Conservation (phyloP, 37 sponge, comb jelly and placozoan genomes). For the Axinella damicornis region DNA sequence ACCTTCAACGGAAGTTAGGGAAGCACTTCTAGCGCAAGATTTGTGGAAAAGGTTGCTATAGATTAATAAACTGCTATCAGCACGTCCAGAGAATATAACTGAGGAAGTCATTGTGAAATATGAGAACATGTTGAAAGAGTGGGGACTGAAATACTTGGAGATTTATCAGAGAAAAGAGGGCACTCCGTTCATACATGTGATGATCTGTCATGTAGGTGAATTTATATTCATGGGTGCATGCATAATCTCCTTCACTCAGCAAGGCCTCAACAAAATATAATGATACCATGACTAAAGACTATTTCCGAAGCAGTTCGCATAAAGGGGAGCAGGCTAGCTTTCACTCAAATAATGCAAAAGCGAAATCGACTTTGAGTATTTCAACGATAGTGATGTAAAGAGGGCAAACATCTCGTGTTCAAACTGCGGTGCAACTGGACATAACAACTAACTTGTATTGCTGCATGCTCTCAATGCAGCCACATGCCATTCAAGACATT, state of each 20-base stretch:
- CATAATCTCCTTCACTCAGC: constrained; percentile 25
- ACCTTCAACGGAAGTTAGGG: too few relatives aligned
- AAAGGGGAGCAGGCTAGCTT: not conserved
- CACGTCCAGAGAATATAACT: not conserved
- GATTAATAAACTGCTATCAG: too few relatives aligned
- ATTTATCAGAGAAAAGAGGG: constrained; percentile 13
- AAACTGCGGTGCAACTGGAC: too few relatives aligned
- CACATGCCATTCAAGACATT: too few relatives aligned
- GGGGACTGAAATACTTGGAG: not conserved
- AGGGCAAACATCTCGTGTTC: too few relatives aligned
- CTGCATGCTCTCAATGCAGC: too few relatives aligned
- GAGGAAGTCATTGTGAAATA: not conserved
- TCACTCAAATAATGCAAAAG: too few relatives aligned
- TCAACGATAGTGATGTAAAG: too few relatives aligned
- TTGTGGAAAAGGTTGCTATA: too few relatives aligned
- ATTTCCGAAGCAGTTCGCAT: constrained; percentile 6
- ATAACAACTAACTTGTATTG: too few relatives aligned
- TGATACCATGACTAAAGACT: constrained; percentile 15
- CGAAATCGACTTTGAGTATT: too few relatives aligned
- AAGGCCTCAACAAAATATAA: constrained; percentile 14
- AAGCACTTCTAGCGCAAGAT: too few relatives aligned
- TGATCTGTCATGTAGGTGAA: constrained; percentile 24
- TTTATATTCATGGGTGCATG: constrained; percentile 21
- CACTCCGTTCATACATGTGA: constrained; percentile 34
- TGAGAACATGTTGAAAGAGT: not conserved